phyloP scores from a whole-genome alignment of 2,113 vertebrate species.

The Paedocypris sp. region DNA sequence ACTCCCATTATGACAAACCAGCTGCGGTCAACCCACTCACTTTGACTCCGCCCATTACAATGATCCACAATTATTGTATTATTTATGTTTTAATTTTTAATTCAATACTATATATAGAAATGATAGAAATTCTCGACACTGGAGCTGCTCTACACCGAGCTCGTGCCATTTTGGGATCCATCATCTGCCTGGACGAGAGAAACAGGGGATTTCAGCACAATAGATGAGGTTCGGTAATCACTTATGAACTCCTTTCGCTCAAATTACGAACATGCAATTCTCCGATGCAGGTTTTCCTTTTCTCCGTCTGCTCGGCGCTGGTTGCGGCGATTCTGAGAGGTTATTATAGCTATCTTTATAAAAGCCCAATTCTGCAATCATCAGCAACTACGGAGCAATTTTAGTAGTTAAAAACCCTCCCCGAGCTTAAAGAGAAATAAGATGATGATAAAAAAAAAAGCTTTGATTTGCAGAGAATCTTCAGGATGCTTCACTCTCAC shows the following conservation, averaged over 20 bases:
- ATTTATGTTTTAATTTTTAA: no score
- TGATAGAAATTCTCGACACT: no score
- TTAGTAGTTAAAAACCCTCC: background rate
- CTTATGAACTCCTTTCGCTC: conserved; percentile 5
- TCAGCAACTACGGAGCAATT: conserved; percentile 8
- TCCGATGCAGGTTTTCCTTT: conserved; percentile 4
- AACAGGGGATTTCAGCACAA: background rate
- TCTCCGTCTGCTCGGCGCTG: background rate
- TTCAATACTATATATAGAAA: no score
- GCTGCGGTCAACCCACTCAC: no score
- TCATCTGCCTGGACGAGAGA: background rate
- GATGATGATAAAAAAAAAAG: background rate
- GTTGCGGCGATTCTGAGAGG: conserved; percentile 1
- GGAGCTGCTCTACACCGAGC: background rate
- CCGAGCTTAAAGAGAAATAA: conserved; percentile 5
- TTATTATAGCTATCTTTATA: conserved; percentile 1
- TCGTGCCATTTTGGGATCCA: conserved; percentile 6
- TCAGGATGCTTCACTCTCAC: background rate
- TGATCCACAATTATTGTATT: no score
- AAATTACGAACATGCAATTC: conserved; percentile 10
- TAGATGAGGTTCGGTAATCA: conserved; percentile 14
- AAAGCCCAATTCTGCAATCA: conserved; percentile 8
- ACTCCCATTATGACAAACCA: no score
- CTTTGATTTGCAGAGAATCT: conserved; percentile 6
- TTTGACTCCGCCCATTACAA: no score